Evolutionary conservation across 2,113 vertebrate species (phyloP).

Genomic region (Cygnus buccinator): DNA sequence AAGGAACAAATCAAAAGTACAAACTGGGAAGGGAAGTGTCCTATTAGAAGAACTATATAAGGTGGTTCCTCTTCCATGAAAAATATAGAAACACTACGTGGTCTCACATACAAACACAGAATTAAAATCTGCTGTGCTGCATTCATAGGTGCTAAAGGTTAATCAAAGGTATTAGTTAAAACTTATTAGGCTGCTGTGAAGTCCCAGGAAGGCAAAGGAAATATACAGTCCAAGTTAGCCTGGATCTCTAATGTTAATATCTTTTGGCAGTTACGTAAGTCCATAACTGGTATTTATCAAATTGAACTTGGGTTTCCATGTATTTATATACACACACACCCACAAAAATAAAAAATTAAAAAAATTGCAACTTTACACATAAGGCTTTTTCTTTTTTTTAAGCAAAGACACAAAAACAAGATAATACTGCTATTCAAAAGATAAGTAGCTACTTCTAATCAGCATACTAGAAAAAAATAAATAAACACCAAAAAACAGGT

Average conservation of each 20-base stretch:
- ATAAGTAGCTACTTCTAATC: fast-evolving
- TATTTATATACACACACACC: not conserved
- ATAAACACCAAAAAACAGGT: fast-evolving
- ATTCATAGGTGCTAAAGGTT: fast-evolving
- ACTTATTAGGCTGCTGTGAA: not conserved
- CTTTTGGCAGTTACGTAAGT: not conserved
- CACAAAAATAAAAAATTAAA: not conserved
- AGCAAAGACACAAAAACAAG: not conserved
- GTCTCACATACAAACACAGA: not conserved
- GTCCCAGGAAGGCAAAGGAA: not conserved
- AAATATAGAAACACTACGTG: not conserved
- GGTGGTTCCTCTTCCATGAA: not conserved
- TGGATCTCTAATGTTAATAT: not conserved
- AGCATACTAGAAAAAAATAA: not conserved
- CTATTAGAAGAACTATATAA: not conserved
- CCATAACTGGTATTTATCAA: not conserved
- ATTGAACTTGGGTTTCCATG: not conserved
- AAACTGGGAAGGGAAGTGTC: not conserved
- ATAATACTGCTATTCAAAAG: not conserved
- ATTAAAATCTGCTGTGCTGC: not conserved
- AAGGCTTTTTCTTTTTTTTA: not conserved
- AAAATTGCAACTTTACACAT: not conserved
- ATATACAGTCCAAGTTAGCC: fast-evolving
- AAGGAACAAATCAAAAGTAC: not conserved
- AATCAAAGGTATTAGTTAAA: not conserved